Evolutionary conservation across 2,797 vertebrate genomes (phyloP).

Genomic region (Buceros bicornis): DNA sequence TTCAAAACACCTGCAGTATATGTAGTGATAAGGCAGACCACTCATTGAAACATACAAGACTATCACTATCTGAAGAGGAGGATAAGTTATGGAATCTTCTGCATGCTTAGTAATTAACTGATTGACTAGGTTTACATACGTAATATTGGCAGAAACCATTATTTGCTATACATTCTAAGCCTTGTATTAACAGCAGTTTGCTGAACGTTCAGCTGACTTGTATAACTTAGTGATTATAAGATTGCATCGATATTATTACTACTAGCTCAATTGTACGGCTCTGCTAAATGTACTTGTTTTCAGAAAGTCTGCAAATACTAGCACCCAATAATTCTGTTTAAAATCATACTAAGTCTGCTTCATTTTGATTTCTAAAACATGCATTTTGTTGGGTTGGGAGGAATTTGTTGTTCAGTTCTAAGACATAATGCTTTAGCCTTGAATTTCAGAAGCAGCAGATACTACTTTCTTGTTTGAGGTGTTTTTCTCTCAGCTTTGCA

Average conservation of each 20-base stretch:
- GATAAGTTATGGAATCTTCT: neutral
- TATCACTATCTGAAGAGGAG: neutral
- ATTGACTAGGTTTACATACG: neutral
- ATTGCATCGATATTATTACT: neutral
- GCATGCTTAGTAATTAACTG: neutral
- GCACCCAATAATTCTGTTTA: neutral
- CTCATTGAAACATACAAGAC: neutral
- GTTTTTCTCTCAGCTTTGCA: neutral
- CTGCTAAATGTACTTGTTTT: constrained; percentile 2
- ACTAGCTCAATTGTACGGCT: neutral
- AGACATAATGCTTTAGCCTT: neutral
- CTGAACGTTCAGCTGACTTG: neutral
- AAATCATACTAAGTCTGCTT: neutral
- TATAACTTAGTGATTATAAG: neutral
- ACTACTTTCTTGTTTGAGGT: neutral
- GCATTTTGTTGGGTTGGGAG: neutral
- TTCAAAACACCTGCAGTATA: neutral
- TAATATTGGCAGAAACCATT: neutral
- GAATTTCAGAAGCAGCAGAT: neutral
- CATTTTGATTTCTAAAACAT: neutral
- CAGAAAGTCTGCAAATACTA: constrained; percentile 1
- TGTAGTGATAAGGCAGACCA: neutral
- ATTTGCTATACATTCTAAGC: neutral
- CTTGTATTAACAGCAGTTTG: neutral
- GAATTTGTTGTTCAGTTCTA: neutral